Evolutionary conservation across 2,797 vertebrate species (phyloP), one percentile per base, ranked within the genome.

Genomic region (Selene dorsalis): DNA sequence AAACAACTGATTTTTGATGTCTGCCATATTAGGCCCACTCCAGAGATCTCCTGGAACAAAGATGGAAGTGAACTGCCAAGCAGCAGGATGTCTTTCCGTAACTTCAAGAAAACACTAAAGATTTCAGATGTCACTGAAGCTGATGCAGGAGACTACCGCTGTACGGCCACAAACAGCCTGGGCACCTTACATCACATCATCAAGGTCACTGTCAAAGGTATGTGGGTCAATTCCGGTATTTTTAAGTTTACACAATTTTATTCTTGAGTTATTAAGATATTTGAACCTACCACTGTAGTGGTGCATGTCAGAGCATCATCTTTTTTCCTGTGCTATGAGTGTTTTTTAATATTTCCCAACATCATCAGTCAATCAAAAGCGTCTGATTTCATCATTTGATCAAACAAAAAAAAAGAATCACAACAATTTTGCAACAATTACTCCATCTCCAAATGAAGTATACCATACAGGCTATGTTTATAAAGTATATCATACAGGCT

Each of bases 131-230:
- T 99, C 90, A 96, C 93, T 12, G 97, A 98, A 93, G 94, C 90
- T 4, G 98, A 99, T 65, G 96, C 94, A 30, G 98, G 98, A 10
- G 95, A 96, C 84, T 99, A 98, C 85, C 96, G 91, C 79, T 99
- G 98, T 43, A 91, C 93, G 28, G 98, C 97, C 71, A 94, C 92
- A 73, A 99, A 99, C 92, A 68, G 50, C 4, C 83, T 96, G 72
- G 97, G 96, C 80, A 93, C 87, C 13, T 84, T 80, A n/a, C 84
- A 96, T 69, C 98, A 98, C 84, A 87, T 94, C 77, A 97, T 98
- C 92, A 96, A 95, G 48, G 97, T 99, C 73, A 94, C 92, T 35
- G 95, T 99, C 60, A 98, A 98, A 97, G 97, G 98, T 99, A 93
- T 1, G 68, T 57, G 61, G 32, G 41, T 24, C 24, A 9, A 26